Evolutionary conservation across 2,888 invertebrate genomes (phyloP).

Genomic region (Chaitophorus viminalis): DNA sequence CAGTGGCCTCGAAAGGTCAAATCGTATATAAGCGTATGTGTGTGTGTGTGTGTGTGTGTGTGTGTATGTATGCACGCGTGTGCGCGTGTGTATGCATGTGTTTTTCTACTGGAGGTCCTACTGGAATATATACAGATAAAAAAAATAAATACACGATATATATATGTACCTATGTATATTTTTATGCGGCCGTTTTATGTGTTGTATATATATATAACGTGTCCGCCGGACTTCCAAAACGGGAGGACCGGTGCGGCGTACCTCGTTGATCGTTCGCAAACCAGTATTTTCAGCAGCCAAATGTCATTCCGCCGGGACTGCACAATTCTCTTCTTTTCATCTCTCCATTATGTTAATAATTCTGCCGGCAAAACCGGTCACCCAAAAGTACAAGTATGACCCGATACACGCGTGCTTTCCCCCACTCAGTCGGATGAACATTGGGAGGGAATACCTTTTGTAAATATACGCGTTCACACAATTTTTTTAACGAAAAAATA

Average conservation of each 20-base stretch:
- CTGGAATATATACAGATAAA: slow-evolving; percentile 48
- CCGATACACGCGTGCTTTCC: slow-evolving; percentile 9
- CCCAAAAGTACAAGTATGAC: slow-evolving; percentile 55
- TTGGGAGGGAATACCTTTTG: neutral
- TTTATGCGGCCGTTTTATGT: slow-evolving; percentile 43
- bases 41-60: neutral
- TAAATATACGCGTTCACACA: neutral
- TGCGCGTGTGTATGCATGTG: neutral
- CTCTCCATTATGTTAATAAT: slow-evolving; percentile 52
- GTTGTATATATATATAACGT: slow-evolving; percentile 24
- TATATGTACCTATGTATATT: neutral
- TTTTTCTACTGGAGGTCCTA: slow-evolving; percentile 18
- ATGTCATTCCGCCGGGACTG: slow-evolving; percentile 51
- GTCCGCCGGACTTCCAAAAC: slow-evolving; percentile 53
- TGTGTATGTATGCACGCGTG: neutral
- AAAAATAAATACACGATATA: slow-evolving; percentile 25
- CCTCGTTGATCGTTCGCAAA: slow-evolving; percentile 54
- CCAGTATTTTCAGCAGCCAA: slow-evolving; percentile 58
- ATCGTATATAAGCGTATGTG: neutral
- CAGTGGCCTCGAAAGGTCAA: slow-evolving; percentile 57
- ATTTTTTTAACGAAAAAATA: slow-evolving; percentile 6
- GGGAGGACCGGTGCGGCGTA: slow-evolving; percentile 58
- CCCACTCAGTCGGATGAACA: neutral
- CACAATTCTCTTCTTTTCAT: slow-evolving; percentile 54
- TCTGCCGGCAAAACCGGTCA: slow-evolving; percentile 56